Evolutionary conservation across 2,888 invertebrate species (phyloP).

Genomic region (Osmoderma eremita): DNA sequence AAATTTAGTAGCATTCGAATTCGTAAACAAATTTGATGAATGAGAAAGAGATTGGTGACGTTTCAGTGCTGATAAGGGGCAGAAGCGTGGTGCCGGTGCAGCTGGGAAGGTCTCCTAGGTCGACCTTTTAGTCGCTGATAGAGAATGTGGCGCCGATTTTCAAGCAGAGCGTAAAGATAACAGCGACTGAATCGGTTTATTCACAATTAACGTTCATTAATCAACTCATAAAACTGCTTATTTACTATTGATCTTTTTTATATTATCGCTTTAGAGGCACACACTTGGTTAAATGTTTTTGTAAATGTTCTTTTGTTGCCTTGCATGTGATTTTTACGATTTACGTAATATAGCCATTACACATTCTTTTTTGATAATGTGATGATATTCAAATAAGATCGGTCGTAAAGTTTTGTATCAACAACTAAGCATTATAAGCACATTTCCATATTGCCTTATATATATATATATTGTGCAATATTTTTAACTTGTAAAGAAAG

Average conservation of each 20-base stretch:
- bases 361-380: background rate
- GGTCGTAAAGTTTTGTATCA: background rate
- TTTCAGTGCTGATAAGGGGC: constrained; percentile 16
- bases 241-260: constrained; percentile 31
- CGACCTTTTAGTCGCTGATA: constrained; percentile 50
- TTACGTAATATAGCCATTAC: background rate
- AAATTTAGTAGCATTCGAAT: background rate
- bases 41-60: constrained; percentile 28
- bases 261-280: background rate
- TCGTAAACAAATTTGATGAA: constrained; percentile 27
- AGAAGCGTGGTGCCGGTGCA: constrained; percentile 38
- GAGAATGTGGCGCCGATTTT: constrained; percentile 52
- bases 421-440: no score
- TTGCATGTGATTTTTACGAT: background rate
- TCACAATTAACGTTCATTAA: constrained; percentile 43
- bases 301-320: background rate
- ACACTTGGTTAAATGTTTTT: background rate
- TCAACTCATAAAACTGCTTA: constrained; percentile 34
- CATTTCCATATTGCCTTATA: no score
- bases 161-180: constrained; percentile 49
- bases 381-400: background rate
- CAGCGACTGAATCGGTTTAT: constrained; percentile 43
- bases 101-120: constrained; percentile 48
- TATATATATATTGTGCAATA: no score
- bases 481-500: no score